phyloP scores from a whole-genome alignment of 2,888 invertebrate genomes.

The Drosophila prolongata region DNA sequence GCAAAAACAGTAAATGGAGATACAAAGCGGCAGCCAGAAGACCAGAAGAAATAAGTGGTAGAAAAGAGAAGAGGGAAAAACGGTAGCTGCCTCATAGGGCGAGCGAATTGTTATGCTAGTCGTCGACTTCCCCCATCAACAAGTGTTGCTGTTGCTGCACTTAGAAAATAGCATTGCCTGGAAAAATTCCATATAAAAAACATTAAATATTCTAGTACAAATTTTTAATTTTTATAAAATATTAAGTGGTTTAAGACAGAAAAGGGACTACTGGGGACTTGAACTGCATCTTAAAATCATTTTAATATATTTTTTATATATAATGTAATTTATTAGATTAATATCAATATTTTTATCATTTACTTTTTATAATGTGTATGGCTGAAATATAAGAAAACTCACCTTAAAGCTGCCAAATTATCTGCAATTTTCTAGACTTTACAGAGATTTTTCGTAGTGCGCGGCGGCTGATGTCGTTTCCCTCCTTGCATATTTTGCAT shows the following conservation, averaged over 20 bases:
- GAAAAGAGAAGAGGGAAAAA: conserved; percentile 48
- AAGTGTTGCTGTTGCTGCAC: conserved; percentile 33
- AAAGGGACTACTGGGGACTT: no score
- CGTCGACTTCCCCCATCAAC: conserved; percentile 50
- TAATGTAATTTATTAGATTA: no score
- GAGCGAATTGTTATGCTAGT: conserved; percentile 81
- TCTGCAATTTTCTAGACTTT: background rate
- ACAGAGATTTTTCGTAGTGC: conserved; percentile 7
- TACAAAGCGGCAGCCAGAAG: conserved; percentile 21
- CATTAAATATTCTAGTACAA: background rate
- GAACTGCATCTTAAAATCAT: no score
- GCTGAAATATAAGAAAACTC: background rate
- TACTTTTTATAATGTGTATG: no score
- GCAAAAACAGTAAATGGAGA: conserved; percentile 35
- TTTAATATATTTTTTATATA: no score
- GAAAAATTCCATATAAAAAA: background rate
- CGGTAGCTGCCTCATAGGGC: conserved; percentile 77
- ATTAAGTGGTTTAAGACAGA: no score
- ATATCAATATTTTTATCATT: no score
- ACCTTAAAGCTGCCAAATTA: background rate
- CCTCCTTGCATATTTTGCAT: conserved; percentile 72
- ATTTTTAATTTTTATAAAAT: background rate
- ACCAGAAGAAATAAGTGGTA: conserved; percentile 20
- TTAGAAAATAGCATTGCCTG: background rate
- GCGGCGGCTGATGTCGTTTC: background rate